Evolutionary conservation across 1,140 invertebrate genomes (phyloP).

Genomic region (Euura saliciscinereae): DNA sequence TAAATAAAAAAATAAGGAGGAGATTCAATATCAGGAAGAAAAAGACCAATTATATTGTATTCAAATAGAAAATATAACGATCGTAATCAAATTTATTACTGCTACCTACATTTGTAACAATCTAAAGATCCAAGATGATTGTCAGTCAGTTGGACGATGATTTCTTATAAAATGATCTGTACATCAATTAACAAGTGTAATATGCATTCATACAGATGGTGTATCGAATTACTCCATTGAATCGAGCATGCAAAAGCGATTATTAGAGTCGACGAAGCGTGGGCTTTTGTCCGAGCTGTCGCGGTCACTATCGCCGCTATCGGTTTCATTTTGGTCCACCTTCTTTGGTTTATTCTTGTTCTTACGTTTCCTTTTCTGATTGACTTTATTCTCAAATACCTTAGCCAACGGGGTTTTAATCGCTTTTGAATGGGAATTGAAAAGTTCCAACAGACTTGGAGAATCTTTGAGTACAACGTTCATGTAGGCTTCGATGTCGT

Average conservation of each 20-base stretch:
- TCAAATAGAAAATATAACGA: too few species aligned
- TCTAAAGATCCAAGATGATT: too few species aligned
- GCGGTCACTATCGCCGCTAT: conserved; percentile 1
- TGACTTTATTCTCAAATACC: conserved; percentile 13
- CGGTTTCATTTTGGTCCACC: neutral
- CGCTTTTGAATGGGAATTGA: conserved; percentile 38
- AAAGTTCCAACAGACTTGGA: conserved; percentile 55
- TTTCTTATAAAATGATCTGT: too few species aligned
- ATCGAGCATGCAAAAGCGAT: conserved; percentile 32
- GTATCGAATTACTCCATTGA: neutral
- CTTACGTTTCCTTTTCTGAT: conserved; percentile 17
- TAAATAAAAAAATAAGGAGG: too few species aligned
- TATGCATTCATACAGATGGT: neutral
- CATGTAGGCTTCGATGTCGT: conserved; percentile 61
- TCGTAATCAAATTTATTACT: too few species aligned
- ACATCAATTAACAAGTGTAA: neutral
- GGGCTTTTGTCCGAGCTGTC: conserved; percentile 18
- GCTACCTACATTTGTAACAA: too few species aligned
- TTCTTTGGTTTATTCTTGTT: conserved; percentile 21
- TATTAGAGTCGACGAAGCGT: conserved; percentile 37
- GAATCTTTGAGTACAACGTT: conserved; percentile 59
- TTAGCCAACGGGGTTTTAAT: conserved; percentile 26
- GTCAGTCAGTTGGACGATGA: too few species aligned
- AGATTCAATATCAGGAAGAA: too few species aligned
- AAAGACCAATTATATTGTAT: too few species aligned